Conservation (phyloP, 2,797 vertebrate genomes). For the Perodicticus potto region DNA sequence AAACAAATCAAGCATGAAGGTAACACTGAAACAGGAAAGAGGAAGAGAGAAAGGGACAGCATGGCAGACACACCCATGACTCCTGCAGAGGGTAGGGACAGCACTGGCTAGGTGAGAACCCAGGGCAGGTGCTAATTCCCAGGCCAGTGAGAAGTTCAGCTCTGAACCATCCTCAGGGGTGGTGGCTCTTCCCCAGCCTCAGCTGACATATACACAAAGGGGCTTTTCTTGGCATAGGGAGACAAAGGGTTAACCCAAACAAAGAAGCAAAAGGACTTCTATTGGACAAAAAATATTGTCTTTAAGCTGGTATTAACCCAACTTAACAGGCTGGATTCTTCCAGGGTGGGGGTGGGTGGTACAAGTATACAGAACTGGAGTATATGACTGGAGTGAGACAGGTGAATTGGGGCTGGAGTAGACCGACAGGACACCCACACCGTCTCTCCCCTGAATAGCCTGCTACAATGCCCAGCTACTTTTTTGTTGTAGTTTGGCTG, state of each 20-base stretch:
- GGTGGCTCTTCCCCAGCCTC: neutral
- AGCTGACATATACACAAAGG: neutral
- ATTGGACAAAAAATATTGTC: conserved; percentile 33
- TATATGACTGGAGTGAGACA: conserved; percentile 9
- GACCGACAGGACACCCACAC: neutral
- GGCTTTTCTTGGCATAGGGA: conserved; percentile 47
- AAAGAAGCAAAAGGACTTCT: conserved; percentile 36
- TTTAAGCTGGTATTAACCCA: conserved; percentile 47
- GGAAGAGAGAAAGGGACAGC: neutral
- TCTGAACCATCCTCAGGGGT: neutral
- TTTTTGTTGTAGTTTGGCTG: no score
- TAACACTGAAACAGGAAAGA: conserved; percentile 66
- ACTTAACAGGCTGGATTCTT: conserved; percentile 31
- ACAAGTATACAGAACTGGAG: neutral
- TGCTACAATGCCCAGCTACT: no score
- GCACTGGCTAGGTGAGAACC: neutral
- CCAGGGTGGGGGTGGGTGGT: neutral
- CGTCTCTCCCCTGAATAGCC: neutral
- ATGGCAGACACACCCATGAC: neutral
- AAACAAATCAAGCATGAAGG: conserved; percentile 5
- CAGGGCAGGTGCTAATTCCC: neutral
- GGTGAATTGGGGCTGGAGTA: neutral
- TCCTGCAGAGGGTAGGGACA: neutral
- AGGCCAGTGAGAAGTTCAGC: neutral
- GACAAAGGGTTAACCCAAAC: conserved; percentile 53